These are phyloP conservation scores for Echinarachnius parma DNA, from an alignment of 53 echinoderm and acorn worm genomes.

Conservation along the genomic window DNA sequence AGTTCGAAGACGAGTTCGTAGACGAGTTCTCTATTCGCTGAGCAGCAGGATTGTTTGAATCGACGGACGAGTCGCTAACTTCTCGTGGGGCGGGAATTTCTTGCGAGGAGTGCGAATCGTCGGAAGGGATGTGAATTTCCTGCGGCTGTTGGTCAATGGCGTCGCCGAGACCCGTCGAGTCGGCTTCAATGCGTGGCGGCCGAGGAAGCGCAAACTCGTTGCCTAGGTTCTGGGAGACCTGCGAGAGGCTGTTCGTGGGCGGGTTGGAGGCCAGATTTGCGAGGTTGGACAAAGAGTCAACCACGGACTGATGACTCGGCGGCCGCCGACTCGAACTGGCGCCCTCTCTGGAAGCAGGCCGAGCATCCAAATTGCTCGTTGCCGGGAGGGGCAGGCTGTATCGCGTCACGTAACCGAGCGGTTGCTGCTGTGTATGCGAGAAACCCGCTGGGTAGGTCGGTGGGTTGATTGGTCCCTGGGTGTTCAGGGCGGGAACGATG, in stretches of 20 bases:
- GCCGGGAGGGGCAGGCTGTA: slow-evolving; percentile 17
- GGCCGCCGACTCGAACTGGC: not conserved
- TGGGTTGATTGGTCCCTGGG: slow-evolving; percentile 10
- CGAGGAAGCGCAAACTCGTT: slow-evolving; percentile 34
- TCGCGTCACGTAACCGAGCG: slow-evolving; percentile 21
- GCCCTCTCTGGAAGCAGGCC: slow-evolving; percentile 1
- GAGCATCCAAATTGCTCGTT: not conserved
- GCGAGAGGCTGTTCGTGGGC: slow-evolving; percentile 27
- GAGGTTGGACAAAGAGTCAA: slow-evolving; percentile 30
- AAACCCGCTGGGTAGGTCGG: slow-evolving; percentile 14
- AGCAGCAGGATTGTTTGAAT: no score
- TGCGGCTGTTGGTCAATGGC: slow-evolving; percentile 8
- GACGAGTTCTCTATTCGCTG: not conserved
- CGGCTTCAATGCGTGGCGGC: slow-evolving; percentile 4
- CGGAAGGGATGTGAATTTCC: slow-evolving; percentile 27
- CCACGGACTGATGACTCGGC: not conserved
- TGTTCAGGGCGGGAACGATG: not conserved
- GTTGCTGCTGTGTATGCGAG: no score
- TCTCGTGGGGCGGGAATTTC: not conserved
- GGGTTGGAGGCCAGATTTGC: slow-evolving; percentile 28
- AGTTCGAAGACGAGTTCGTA: no score
- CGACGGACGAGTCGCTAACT: not conserved
- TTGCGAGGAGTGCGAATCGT: not conserved
- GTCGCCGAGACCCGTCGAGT: slow-evolving; percentile 3
- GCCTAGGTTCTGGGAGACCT: slow-evolving; percentile 19